Evolutionary conservation across 2,888 invertebrate genomes (phyloP).

Genomic region (Nematopogon swammerdamellus): DNA sequence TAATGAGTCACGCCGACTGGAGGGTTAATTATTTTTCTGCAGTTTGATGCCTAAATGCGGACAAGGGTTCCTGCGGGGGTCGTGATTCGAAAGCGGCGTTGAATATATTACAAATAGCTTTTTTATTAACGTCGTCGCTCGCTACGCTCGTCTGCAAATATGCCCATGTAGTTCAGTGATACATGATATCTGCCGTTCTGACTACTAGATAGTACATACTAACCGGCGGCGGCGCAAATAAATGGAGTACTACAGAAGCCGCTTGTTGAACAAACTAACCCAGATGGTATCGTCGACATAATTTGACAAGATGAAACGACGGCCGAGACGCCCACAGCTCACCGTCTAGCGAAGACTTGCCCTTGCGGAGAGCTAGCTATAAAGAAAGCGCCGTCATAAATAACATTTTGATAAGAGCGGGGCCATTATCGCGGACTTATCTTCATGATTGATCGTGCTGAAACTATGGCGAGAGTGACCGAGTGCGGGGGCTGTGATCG

Average conservation of each 20-base stretch:
- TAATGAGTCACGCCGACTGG: slow-evolving; percentile 53
- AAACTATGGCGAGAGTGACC: not conserved
- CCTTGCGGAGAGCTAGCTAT: not conserved
- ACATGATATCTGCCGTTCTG: too few species aligned
- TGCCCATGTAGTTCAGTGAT: too few species aligned
- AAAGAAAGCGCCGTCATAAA: not conserved
- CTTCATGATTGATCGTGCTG: not conserved
- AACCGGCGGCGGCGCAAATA: too few species aligned
- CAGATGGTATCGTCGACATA: not conserved
- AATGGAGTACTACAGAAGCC: too few species aligned
- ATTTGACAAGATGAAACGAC: not conserved
- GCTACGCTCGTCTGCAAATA: too few species aligned
- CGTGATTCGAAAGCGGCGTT: too few species aligned
- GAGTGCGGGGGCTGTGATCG: not conserved
- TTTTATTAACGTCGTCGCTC: too few species aligned
- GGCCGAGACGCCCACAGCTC: not conserved
- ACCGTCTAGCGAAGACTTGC: not conserved
- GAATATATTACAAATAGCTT: too few species aligned
- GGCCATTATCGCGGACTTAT: not conserved
- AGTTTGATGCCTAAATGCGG: not conserved
- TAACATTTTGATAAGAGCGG: not conserved
- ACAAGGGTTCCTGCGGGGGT: too few species aligned
- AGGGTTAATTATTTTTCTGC: slow-evolving; percentile 40
- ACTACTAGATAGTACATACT: too few species aligned
- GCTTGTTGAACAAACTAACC: not conserved